These are phyloP conservation scores for Acrocephalus kingi DNA, from an alignment of 2,113 vertebrate genomes.

Conservation along the genomic window DNA sequence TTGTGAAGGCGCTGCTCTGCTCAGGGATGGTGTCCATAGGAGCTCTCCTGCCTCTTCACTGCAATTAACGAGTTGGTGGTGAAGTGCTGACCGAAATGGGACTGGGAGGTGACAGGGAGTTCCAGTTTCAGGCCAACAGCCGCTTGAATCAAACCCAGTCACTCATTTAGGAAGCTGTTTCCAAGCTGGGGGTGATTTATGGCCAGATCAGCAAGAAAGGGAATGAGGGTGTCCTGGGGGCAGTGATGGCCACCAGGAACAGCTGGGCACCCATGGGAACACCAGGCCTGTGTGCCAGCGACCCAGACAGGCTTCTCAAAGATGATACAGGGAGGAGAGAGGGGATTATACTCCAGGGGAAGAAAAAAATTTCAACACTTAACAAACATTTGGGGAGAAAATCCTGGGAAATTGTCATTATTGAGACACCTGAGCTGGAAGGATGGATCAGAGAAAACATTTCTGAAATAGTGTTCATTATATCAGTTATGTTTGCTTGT, in stretches of 20 bases:
- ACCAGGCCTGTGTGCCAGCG: rapidly evolving
- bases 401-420: not conserved
- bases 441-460: not conserved
- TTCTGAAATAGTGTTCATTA: not conserved
- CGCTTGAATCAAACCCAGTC: not conserved
- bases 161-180: not conserved
- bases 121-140: not conserved
- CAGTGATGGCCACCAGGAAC: not conserved
- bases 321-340: not conserved
- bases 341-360: not conserved
- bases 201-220: not conserved
- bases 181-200: not conserved
- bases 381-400: not conserved
- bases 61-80: rapidly evolving
- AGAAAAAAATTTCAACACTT: not conserved
- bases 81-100: rapidly evolving
- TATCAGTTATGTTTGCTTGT: not conserved
- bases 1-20: not conserved
- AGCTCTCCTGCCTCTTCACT: not conserved
- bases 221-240: not conserved
- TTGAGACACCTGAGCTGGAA: not conserved
- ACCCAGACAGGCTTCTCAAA: not conserved
- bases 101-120: not conserved
- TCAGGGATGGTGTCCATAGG: not conserved
- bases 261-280: rapidly evolving